Evolutionary conservation across 2,797 vertebrate genomes (phyloP).

Genomic region (Bradypus variegatus): DNA sequence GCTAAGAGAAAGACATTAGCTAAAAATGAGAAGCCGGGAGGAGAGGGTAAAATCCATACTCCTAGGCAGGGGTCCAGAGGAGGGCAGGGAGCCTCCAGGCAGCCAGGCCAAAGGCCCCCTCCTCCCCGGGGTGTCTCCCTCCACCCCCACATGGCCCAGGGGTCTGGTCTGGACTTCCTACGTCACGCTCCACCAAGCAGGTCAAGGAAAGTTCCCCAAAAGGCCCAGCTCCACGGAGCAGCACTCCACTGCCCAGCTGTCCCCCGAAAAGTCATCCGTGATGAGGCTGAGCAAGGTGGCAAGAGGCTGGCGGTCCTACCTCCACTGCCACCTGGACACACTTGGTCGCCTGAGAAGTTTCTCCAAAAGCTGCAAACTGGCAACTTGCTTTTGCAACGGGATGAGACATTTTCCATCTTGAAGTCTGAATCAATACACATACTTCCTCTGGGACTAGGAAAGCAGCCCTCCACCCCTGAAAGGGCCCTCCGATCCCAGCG

Average conservation of each 20-base stretch:
- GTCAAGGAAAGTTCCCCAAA: background rate
- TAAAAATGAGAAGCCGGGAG: too few species aligned
- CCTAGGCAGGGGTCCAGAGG: fast-evolving
- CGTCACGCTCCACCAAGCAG: background rate
- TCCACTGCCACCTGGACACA: background rate
- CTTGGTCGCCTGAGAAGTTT: background rate
- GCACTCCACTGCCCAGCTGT: background rate
- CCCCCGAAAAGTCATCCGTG: background rate
- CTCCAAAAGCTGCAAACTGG: background rate
- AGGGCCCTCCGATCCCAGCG: too few species aligned
- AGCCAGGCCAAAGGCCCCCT: background rate
- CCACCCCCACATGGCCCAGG: background rate
- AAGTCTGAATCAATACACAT: background rate
- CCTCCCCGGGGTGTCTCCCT: fast-evolving
- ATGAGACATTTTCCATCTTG: fast-evolving
- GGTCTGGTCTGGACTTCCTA: background rate
- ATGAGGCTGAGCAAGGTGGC: background rate
- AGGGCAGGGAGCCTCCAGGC: background rate
- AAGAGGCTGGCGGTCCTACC: background rate
- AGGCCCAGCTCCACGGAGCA: background rate
- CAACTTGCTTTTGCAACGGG: fast-evolving
- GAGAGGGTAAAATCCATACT: fast-evolving
- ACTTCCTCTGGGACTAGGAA: background rate
- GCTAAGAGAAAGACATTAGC: background rate
- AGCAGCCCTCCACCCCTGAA: background rate